Evolutionary conservation across 2,113 vertebrate species (phyloP).

Genomic region (Zosterops borbonicus): DNA sequence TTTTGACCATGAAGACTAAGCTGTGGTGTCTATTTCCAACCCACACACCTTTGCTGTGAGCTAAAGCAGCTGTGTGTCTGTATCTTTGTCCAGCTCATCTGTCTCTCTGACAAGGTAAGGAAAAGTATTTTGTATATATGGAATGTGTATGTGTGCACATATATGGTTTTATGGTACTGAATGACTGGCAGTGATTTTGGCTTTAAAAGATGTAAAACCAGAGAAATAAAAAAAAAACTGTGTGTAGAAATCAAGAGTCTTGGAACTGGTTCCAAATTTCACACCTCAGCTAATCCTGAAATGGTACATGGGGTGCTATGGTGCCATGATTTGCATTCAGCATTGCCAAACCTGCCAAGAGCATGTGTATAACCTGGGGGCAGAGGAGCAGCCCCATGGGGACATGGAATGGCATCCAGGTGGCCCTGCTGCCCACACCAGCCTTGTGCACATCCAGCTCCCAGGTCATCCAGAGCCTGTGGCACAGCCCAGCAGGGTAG

Average conservation of each 20-base stretch:
- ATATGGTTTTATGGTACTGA: neutral
- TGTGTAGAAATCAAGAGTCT: rapidly evolving
- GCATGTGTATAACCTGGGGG: rapidly evolving
- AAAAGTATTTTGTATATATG: neutral
- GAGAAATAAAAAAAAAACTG: neutral
- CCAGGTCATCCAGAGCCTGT: neutral
- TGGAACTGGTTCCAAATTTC: neutral
- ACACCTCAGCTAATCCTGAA: neutral
- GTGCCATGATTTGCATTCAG: neutral
- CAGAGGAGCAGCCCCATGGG: neutral
- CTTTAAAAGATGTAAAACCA: neutral
- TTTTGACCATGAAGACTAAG: neutral
- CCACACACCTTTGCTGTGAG: neutral
- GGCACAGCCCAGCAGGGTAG: rapidly evolving
- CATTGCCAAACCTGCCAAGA: neutral
- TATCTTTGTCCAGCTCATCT: neutral
- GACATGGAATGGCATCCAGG: neutral
- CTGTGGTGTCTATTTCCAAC: neutral
- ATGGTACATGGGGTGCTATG: rapidly evolving
- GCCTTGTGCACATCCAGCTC: neutral
- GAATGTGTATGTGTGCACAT: neutral
- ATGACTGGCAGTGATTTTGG: neutral
- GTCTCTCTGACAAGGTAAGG: neutral
- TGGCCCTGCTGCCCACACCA: neutral
- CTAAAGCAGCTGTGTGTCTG: neutral